phyloP scores from a whole-genome alignment of 2,797 vertebrate species.

The Apogon hyalosoma region DNA sequence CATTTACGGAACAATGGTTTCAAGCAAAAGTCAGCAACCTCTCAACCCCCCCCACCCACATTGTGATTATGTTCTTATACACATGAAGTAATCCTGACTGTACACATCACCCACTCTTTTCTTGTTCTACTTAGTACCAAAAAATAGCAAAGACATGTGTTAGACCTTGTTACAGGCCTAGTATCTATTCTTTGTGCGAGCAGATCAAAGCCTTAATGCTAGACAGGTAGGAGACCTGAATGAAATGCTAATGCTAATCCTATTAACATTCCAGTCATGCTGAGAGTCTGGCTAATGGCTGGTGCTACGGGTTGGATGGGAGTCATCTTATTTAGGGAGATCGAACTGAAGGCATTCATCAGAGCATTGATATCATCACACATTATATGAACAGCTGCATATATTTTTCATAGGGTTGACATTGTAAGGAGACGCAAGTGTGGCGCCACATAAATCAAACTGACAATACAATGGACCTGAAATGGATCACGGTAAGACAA shows the following conservation, averaged over 20 bases:
- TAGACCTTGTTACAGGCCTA: conserved; percentile 60
- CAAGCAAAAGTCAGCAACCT: conserved; percentile 23
- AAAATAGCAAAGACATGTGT: conserved; percentile 62
- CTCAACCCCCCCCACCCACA: conserved; percentile 28
- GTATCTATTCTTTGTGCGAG: conserved; percentile 66
- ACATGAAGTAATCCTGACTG: conserved; percentile 44
- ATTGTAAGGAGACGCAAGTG: conserved; percentile 80
- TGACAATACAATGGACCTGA: conserved; percentile 85
- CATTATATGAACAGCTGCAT: conserved; percentile 84
- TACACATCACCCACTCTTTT: conserved; percentile 47
- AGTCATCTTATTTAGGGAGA: conserved; percentile 82
- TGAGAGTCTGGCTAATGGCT: conserved; percentile 70
- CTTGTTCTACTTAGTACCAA: conserved; percentile 58
- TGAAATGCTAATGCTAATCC: conserved; percentile 80
- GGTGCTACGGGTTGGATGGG: conserved; percentile 63
- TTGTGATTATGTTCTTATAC: conserved; percentile 41
- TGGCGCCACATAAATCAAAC: conserved; percentile 86
- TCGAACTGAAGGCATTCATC: conserved; percentile 79
- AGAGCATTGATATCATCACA: conserved; percentile 82
- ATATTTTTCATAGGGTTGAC: conserved; percentile 84
- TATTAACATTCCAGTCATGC: conserved; percentile 78
- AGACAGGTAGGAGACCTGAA: conserved; percentile 75
- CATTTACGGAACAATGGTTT: conserved; percentile 18
- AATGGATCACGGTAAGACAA: conserved; percentile 83
- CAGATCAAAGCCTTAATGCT: conserved; percentile 77